A percentile compares a stretch with the other conserved stretches of the same genome.
phyloP scores from a whole-genome alignment of 2,888 invertebrate species.

The Dasysyrphus tricinctus region DNA sequence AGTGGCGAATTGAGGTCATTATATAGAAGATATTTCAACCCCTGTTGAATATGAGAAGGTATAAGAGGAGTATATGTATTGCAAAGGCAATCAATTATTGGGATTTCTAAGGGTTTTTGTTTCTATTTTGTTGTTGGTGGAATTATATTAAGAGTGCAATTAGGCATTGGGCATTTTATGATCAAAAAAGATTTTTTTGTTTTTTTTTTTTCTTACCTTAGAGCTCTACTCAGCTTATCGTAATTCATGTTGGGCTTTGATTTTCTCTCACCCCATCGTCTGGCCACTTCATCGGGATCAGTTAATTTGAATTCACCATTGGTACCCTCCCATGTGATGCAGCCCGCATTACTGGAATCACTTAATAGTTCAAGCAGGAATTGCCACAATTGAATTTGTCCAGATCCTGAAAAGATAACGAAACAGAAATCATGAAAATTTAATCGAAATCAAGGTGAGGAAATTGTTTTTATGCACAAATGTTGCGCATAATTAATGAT shows the following conservation, averaged over 20 bases:
- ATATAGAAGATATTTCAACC: constrained; percentile 36
- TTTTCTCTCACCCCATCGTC: constrained; percentile 99
- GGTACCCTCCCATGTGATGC: constrained; percentile 99
- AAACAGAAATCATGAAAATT: neutral
- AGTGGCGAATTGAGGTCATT: constrained; percentile 73
- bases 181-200: neutral
- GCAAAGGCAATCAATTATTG: constrained; percentile 43
- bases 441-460: neutral
- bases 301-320: constrained; percentile 99
- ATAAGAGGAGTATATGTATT: neutral
- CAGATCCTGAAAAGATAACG: constrained; percentile 88
- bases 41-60: neutral
- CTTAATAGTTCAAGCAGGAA: constrained; percentile 98
- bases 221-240: constrained; percentile 98
- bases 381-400: constrained; percentile 99
- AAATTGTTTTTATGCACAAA: neutral
- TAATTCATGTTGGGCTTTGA: constrained; percentile 99
- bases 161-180: constrained; percentile 21
- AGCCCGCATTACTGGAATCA: constrained; percentile 97
- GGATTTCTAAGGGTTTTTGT: constrained; percentile 6
- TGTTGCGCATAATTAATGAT: too few relatives aligned
- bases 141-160: constrained; percentile 48
- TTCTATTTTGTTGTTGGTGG: neutral
- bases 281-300: constrained; percentile 98
- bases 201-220: constrained; percentile 87